These are phyloP conservation scores for Prostheceraeus crozeri DNA, from an alignment of 2,888 invertebrate genomes.

Conservation along the genomic window DNA sequence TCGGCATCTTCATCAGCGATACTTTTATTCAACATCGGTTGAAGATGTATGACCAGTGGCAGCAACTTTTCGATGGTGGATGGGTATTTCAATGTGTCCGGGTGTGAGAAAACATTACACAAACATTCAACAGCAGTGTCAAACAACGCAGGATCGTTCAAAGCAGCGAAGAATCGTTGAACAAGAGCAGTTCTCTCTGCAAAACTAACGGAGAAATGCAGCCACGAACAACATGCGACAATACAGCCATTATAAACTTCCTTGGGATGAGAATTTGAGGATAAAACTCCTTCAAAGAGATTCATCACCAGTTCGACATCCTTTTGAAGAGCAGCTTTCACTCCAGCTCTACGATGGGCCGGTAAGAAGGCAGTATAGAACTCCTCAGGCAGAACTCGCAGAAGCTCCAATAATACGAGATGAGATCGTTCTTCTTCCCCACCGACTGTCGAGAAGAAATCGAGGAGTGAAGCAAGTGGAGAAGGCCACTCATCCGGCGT, in stretches of 20 bases:
- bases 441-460: conserved; percentile 1
- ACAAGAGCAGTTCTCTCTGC: conserved; percentile 1
- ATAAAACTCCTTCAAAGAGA: conserved; percentile 18
- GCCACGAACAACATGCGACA: background rate
- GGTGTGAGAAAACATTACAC: conserved; percentile 32
- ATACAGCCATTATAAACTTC: background rate
- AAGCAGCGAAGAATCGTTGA: background rate
- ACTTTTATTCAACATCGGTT: no score
- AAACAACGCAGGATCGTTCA: conserved; percentile 27
- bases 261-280: no score
- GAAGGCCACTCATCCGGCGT: conserved; percentile 29
- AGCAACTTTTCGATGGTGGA: background rate
- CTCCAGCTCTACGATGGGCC: conserved; percentile 1
- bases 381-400: conserved; percentile 18
- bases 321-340: conserved; percentile 15
- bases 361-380: conserved; percentile 20
- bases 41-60: background rate
- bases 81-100: conserved; percentile 9
- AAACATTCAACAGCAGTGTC: conserved; percentile 28
- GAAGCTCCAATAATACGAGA: background rate
- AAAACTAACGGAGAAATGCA: conserved; percentile 13
- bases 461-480: background rate
- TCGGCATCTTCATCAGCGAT: no score
- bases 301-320: conserved; percentile 14
- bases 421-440: no score